Evolutionary conservation across 2,888 invertebrate genomes (phyloP).

Genomic region (Cynaeus angustus): DNA sequence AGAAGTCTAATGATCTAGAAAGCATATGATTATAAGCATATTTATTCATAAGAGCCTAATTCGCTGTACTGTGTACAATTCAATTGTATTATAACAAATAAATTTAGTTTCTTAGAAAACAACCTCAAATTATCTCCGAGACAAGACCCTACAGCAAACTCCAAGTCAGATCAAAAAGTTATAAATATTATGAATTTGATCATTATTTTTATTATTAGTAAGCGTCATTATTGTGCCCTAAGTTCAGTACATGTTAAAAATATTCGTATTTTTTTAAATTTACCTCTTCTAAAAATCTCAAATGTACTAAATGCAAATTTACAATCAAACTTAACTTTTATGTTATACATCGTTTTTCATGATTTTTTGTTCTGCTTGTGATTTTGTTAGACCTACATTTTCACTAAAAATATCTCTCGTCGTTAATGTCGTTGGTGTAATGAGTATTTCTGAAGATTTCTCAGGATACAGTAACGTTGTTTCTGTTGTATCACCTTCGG

Average conservation of each 20-base stretch:
- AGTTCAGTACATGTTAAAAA: conserved; percentile 60
- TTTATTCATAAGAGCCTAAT: conserved; percentile 22
- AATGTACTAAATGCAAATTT: conserved; percentile 31
- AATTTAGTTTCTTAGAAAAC: conserved; percentile 22
- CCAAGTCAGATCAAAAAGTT: conserved; percentile 33
- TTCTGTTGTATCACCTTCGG: conserved; percentile 70
- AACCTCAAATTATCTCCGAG: conserved; percentile 21
- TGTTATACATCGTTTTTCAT: conserved; percentile 52
- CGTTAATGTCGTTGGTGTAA: conserved; percentile 65
- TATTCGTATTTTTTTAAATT: conserved; percentile 53
- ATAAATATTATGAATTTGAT: conserved; percentile 45
- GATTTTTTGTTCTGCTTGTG: conserved; percentile 48
- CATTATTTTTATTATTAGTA: conserved; percentile 58
- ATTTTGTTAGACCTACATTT: conserved; percentile 53
- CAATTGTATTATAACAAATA: conserved; percentile 15
- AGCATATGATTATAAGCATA: conserved; percentile 36
- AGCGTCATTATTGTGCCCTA: conserved; percentile 69
- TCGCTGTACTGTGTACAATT: conserved; percentile 29
- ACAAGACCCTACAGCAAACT: conserved; percentile 31
- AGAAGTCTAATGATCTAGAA: conserved; percentile 32
- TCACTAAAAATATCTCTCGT: conserved; percentile 51
- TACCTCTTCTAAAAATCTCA: conserved; percentile 47
- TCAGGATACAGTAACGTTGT: conserved; percentile 74
- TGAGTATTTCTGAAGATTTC: conserved; percentile 71
- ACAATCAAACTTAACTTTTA: conserved; percentile 20